Base-by-base conservation (phyloP, 2,113 vertebrate species). In the Equus quagga region DNA sequence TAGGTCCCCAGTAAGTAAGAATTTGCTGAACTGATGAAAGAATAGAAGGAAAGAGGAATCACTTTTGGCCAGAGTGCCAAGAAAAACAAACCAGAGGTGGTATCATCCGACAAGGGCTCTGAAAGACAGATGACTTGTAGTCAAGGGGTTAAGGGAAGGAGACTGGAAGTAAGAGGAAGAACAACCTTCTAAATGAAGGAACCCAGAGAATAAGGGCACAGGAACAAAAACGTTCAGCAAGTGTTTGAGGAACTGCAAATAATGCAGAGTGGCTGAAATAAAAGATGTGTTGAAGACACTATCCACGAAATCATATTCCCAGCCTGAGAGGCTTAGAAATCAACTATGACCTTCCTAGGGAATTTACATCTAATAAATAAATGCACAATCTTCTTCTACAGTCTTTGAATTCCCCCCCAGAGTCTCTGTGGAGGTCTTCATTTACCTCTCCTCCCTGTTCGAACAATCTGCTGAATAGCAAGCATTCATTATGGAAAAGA, bases 401-500 rank as follows among this genome's bases (percentile, higher is more conserved):
- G 41, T 19, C 54, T 89, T 81, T 58, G 17, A 89, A 70, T 67
- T 51, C n/a, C 31, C 33, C 78, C 44, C 94, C 65, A 60, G 82
- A 54, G 58, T 41, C 82, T 96, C 65, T 13, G 26, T 13, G 67
- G 33, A 75, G 24, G 9, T 46, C 64, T 75, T 83, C 49, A 86
- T 46, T 54, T 83, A 69, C 19, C 51, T 83, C 76, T 82, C 78
- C 70, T 88, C 7, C 64, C 51, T 54, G 19, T 81, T 82, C 36
- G 78, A 75, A 73, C 0, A 86, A 91, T 65, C 33, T 56, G 24
- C 28, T 33, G 31, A 92, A 93, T 23, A 41, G 15, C 18, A 83
- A 72, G 46, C 11, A 90, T 65, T 76, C 58, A 69, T 82, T 87
- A 84, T 6, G n/a, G 58, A 93, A 91, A 95, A 93, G 11, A 60